Evolutionary conservation across 2,797 vertebrate species (phyloP).

Genomic region (Argyrosomus regius): DNA sequence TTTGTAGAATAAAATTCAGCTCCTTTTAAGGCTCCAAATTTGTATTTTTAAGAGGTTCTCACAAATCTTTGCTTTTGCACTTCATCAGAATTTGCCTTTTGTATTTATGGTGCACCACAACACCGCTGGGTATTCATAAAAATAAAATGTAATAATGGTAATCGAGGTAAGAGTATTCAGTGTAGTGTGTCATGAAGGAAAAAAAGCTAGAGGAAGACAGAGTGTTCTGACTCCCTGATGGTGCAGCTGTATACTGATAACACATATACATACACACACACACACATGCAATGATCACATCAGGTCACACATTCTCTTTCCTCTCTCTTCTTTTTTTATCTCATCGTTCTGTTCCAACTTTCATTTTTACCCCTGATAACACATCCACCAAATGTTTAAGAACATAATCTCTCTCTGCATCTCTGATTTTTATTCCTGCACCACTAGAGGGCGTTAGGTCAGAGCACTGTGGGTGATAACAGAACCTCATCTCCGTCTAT

Average conservation of each 20-base stretch:
- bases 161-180: not conserved
- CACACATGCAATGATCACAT: not conserved
- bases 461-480: slow-evolving; percentile 6
- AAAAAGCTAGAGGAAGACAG: slow-evolving; percentile 33
- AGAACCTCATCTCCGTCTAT: not conserved
- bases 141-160: not conserved
- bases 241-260: slow-evolving; percentile 10
- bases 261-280: slow-evolving; percentile 9
- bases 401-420: not conserved
- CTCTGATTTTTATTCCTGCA: not conserved
- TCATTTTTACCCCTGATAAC: not conserved
- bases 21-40: not conserved
- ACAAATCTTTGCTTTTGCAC: not conserved
- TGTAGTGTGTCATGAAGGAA: slow-evolving; percentile 3
- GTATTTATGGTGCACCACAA: too few species aligned
- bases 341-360: not conserved
- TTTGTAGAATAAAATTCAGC: not conserved
- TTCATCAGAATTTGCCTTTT: not conserved
- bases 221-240: slow-evolving; percentile 25
- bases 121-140: too few species aligned
- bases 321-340: not conserved
- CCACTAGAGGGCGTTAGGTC: slow-evolving; percentile 76
- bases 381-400: not conserved
- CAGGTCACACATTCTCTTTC: slow-evolving; percentile 2
- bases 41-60: too few species aligned